Conservation (phyloP, 1,140 invertebrate genomes). For the Trichonephila inaurata region DNA sequence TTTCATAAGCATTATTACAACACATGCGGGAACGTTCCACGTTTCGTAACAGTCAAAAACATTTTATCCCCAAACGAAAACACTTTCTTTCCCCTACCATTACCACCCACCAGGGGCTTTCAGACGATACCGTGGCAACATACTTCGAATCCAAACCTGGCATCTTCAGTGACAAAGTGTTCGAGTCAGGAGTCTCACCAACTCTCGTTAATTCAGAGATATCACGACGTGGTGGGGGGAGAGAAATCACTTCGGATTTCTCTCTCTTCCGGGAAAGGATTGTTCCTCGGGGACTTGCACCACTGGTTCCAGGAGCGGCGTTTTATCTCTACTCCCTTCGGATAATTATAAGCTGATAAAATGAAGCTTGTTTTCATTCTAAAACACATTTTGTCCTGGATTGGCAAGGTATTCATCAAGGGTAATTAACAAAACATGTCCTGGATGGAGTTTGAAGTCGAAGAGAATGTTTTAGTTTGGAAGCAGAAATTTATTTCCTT, state of each 20-base stretch:
- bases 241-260: constrained; percentile 54
- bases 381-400: background rate
- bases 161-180: constrained; percentile 57
- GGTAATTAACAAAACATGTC: background rate
- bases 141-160: constrained; percentile 34
- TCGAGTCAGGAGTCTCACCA: constrained; percentile 28
- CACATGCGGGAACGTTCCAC: no score
- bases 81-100: background rate
- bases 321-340: background rate
- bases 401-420: background rate
- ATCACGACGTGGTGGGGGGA: background rate
- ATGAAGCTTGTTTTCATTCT: background rate
- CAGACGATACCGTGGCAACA: background rate
- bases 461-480: no score
- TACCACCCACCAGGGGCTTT: background rate
- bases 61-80: background rate
- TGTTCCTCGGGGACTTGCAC: background rate
- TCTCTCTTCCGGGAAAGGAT: background rate
- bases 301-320: background rate
- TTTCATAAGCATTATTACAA: no score
- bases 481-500: no score
- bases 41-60: background rate
- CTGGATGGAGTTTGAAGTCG: no score
- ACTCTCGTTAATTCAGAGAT: constrained; percentile 57
- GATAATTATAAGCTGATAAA: background rate